phyloP scores from a whole-genome alignment of 1,140 invertebrate species.

The Cardiocondyla obscurior region DNA sequence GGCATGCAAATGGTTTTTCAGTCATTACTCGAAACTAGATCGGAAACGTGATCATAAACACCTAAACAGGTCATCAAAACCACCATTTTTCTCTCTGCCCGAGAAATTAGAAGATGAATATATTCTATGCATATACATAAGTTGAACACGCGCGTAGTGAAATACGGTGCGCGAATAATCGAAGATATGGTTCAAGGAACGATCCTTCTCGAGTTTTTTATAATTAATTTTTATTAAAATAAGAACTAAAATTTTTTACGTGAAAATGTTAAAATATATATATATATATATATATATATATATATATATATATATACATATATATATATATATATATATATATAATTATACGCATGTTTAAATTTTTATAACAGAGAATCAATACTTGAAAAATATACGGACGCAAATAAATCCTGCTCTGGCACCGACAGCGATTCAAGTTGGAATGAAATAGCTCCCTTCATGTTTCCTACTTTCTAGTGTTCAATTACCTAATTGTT shows the following conservation, averaged over 20 bases:
- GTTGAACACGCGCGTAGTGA: not conserved
- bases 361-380: not conserved
- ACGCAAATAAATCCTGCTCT: not conserved
- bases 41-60: slow-evolving; percentile 44
- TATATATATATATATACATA: no score
- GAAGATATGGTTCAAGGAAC: no score
- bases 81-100: not conserved
- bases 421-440: not conserved
- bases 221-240: no score
- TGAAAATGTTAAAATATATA: no score
- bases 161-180: no score
- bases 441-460: not conserved
- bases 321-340: not conserved
- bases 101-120: not conserved
- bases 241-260: no score
- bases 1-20: slow-evolving; percentile 52
- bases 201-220: no score
- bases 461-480: not conserved
- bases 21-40: slow-evolving; percentile 30
- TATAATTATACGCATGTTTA: not conserved
- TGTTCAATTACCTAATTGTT: not conserved
- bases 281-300: no score
- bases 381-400: not conserved
- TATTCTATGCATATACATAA: no score
- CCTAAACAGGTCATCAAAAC: slow-evolving; percentile 21